phyloP scores from a whole-genome alignment of 1,140 invertebrate genomes.

The Telenomus remus region DNA sequence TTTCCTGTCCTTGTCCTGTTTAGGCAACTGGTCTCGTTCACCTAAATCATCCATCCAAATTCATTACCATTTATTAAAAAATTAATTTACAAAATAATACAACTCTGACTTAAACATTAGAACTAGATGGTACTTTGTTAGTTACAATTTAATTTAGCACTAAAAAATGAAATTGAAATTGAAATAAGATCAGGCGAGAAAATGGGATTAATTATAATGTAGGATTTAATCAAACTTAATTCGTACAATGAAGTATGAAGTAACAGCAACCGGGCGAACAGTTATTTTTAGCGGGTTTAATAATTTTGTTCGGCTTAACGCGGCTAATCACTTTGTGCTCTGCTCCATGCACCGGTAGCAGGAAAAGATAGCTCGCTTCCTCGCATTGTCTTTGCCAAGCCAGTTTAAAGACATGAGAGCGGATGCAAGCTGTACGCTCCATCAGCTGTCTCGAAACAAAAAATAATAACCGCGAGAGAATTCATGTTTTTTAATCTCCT shows the following conservation, averaged over 20 bases:
- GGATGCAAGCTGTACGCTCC: conserved; percentile 59
- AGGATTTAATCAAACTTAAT: conserved; percentile 2
- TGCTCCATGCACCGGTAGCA: conserved; percentile 47
- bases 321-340: conserved; percentile 42
- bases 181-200: too few relatives aligned
- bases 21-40: conserved; percentile 37
- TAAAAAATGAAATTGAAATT: too few relatives aligned
- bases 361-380: conserved; percentile 66
- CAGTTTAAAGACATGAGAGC: conserved; percentile 63
- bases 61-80: too few relatives aligned
- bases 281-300: conserved; percentile 35
- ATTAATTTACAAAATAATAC: too few relatives aligned
- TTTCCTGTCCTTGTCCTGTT: conserved; percentile 67
- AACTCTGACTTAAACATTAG: too few relatives aligned
- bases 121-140: too few relatives aligned
- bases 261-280: conserved; percentile 11
- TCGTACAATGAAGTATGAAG: conserved; percentile 11
- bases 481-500: background rate
- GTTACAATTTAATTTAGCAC: too few relatives aligned
- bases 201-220: conserved; percentile 25
- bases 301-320: conserved; percentile 38
- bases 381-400: conserved; percentile 63
- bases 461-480: background rate
- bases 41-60: too few relatives aligned
- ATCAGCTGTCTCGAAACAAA: conserved; percentile 47